Conservation (phyloP, 1,140 invertebrate genomes). For the Cotesia glomerata region DNA sequence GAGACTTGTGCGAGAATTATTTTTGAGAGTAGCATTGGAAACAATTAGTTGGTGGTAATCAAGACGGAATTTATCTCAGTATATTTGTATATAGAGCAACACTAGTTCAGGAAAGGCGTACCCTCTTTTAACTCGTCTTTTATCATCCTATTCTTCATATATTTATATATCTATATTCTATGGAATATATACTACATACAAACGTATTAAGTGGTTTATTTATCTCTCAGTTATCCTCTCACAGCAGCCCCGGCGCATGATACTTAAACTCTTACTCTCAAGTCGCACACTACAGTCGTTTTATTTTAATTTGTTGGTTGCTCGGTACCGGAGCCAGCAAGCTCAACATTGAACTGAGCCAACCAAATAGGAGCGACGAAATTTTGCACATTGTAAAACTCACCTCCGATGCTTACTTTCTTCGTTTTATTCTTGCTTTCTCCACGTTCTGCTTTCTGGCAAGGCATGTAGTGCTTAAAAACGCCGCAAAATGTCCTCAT, state of each 20-base stretch:
- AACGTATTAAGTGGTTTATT: too few species aligned
- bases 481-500: slow-evolving; percentile 21
- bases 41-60: slow-evolving; percentile 25
- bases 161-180: too few species aligned
- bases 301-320: too few species aligned
- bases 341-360: too few species aligned
- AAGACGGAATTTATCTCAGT: slow-evolving; percentile 11
- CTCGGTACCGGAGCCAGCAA: too few species aligned
- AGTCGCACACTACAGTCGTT: too few species aligned
- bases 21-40: slow-evolving; percentile 3
- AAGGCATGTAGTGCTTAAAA: slow-evolving; percentile 5
- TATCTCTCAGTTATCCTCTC: too few species aligned
- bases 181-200: too few species aligned
- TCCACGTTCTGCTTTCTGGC: neutral
- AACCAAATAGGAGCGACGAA: neutral
- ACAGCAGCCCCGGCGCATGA: too few species aligned
- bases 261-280: too few species aligned
- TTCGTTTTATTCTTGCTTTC: neutral
- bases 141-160: neutral
- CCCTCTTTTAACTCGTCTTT: neutral
- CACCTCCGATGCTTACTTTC: neutral
- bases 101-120: too few species aligned
- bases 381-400: slow-evolving; percentile 20
- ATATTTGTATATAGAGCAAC: neutral
- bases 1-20: neutral